Conservation (phyloP, 2,888 invertebrate genomes). For the Sclerodermus sp. region DNA sequence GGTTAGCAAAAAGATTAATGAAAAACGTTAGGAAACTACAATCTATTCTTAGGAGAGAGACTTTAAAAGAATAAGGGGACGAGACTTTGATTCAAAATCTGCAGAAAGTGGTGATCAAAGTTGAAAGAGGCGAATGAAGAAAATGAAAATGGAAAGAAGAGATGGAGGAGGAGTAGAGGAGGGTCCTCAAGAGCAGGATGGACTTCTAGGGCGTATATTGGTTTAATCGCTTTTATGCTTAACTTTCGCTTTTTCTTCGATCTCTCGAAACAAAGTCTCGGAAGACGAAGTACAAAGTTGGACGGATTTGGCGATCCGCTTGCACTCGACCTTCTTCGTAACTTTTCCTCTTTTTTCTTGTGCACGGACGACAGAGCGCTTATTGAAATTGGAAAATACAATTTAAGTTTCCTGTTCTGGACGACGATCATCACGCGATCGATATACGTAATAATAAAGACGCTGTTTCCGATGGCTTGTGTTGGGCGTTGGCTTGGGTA, state of each 20-base stretch:
- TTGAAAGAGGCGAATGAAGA: constrained; percentile 4
- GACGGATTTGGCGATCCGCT: constrained; percentile 19
- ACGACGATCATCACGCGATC: constrained; percentile 3
- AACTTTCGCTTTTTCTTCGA: constrained; percentile 18
- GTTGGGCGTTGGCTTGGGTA: neutral
- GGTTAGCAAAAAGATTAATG: too few species aligned
- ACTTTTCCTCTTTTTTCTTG: constrained; percentile 10
- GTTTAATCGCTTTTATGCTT: constrained; percentile 31
- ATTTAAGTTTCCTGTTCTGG: constrained; percentile 17
- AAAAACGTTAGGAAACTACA: too few species aligned
- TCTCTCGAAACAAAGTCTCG: constrained; percentile 30
- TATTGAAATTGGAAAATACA: constrained; percentile 29
- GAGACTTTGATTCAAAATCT: too few species aligned
- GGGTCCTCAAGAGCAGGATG: constrained; percentile 10
- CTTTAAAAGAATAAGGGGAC: too few species aligned
- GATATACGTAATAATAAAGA: constrained; percentile 6
- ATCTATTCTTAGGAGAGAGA: too few species aligned
- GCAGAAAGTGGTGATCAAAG: neutral
- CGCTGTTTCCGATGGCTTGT: neutral
- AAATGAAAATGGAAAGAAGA: constrained; percentile 18
- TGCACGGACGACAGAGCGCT: constrained; percentile 9
- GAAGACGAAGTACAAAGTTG: constrained; percentile 30
- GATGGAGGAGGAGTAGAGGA: constrained; percentile 6
- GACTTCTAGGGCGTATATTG: constrained; percentile 25
- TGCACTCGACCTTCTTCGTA: constrained; percentile 24